A percentile compares a stretch with the other conserved stretches of the same genome.
Conservation (phyloP, 2,113 vertebrate genomes). For the Argyrosomus japonicus region DNA sequence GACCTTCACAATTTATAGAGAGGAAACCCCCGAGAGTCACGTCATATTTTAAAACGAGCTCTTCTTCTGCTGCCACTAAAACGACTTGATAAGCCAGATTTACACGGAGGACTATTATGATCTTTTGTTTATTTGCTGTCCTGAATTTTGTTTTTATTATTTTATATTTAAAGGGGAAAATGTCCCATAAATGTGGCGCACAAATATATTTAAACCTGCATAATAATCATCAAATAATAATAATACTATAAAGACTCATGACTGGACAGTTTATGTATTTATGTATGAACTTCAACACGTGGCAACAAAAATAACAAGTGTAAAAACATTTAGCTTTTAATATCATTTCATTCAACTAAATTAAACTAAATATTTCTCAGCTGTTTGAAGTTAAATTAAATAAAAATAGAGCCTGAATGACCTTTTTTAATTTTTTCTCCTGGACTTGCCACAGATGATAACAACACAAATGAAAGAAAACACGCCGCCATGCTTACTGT, state of each 20-base stretch:
- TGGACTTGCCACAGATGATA: not conserved
- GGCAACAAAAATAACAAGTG: not conserved
- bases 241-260: not conserved
- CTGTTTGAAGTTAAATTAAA: not conserved
- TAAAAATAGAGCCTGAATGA: not conserved
- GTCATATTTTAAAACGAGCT: conserved; percentile 67
- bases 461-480: not conserved
- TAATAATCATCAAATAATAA: not conserved
- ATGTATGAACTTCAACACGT: not conserved
- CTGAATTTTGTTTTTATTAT: not conserved
- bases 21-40: conserved; percentile 80
- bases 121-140: not conserved
- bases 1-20: conserved; percentile 80
- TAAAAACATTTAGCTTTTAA: not conserved
- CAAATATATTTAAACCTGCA: not conserved
- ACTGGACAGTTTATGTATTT: not conserved
- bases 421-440: too few relatives aligned
- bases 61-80: not conserved
- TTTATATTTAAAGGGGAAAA: not conserved
- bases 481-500: conserved; percentile 13
- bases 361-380: not conserved
- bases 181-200: not conserved
- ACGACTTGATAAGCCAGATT: conserved; percentile 8
- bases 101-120: conserved; percentile 5
- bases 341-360: not conserved